These are phyloP conservation scores for Ochotona princeps DNA, from an alignment of 2,113 vertebrate genomes.

Conservation along the genomic window DNA sequence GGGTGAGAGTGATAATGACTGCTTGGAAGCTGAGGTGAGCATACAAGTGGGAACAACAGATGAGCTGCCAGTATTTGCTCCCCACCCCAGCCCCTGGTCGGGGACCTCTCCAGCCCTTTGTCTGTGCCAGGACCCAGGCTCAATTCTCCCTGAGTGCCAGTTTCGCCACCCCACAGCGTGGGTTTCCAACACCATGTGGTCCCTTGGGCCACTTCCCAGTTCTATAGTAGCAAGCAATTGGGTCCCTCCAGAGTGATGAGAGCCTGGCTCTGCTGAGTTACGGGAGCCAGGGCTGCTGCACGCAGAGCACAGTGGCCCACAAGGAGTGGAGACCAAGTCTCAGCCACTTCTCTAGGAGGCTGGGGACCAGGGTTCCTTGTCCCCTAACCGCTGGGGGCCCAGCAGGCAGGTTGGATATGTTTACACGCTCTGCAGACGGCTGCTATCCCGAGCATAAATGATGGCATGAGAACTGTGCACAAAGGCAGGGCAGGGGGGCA, in stretches of 20 bases:
- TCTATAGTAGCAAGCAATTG: not conserved
- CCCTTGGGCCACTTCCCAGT: not conserved
- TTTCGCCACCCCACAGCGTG: not conserved
- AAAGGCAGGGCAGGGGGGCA: too few species aligned
- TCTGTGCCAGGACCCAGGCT: not conserved
- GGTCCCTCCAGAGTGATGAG: not conserved
- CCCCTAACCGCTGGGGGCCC: rapidly evolving
- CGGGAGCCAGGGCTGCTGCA: not conserved
- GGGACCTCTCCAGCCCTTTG: not conserved
- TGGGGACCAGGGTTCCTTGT: not conserved
- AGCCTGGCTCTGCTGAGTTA: not conserved
- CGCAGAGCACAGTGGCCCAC: rapidly evolving
- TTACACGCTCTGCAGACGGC: not conserved
- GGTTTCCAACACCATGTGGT: not conserved
- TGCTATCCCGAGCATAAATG: not conserved
- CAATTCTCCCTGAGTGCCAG: not conserved
- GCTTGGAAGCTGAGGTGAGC: not conserved
- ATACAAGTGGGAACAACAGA: not conserved
- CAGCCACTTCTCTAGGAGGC: not conserved
- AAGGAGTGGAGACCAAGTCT: not conserved
- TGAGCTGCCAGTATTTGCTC: not conserved
- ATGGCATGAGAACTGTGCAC: slow-evolving; percentile 7
- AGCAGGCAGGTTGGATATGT: not conserved
- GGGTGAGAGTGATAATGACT: not conserved
- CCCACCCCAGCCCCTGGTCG: not conserved